Evolutionary conservation across 2,888 invertebrate species (phyloP), one percentile per base, ranked within the genome.

Genomic region (Chymomyza fuscimana): DNA sequence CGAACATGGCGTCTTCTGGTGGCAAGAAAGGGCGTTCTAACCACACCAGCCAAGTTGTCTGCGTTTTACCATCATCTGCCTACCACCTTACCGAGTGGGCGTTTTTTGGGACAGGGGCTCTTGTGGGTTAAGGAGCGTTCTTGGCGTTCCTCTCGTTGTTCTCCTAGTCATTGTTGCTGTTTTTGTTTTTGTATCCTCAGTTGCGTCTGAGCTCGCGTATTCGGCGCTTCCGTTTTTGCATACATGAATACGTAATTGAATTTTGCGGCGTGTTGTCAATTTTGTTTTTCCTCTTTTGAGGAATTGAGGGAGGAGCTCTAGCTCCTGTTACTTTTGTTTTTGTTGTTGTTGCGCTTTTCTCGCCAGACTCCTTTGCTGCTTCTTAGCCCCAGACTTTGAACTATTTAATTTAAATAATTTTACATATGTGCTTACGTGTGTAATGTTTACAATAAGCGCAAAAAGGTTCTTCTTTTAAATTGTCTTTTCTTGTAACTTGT

Each of bases 161-260:
- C 15, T 22, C 6, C 22, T 15, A 25, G 70, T 73, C 70, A 70
- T 74, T 69, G 66, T 63, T 75, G 75, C 54, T 63, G 72, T 62
- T 58, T 56, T 65, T 40, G 68, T 56, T 40, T 72, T 65, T 70
- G 77, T 65, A 69, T 61, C 50, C 62, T 51, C n/a, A 56, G 50
- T 12, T 63, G 16, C 52, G n/a, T 12, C 54, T 56, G 25, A 12
- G 58, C 46, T 25, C 25, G 81, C 77, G 82, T 81, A 85, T 84
- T 85, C 80, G 86, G 75, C 80, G 79, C 85, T 85, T 82, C 81
- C 83, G 51, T 60, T 66, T 66, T 66, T 86, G 85, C 87, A 86
- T 86, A 86, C 82, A 86, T 86, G 85, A 86, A 86, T 86, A 86
- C 78, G 83, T 86, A 86, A 86, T 86, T 86, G 86, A 87, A 87